Conservation (phyloP, 1,140 invertebrate species). For the Chionoecetes opilio region DNA sequence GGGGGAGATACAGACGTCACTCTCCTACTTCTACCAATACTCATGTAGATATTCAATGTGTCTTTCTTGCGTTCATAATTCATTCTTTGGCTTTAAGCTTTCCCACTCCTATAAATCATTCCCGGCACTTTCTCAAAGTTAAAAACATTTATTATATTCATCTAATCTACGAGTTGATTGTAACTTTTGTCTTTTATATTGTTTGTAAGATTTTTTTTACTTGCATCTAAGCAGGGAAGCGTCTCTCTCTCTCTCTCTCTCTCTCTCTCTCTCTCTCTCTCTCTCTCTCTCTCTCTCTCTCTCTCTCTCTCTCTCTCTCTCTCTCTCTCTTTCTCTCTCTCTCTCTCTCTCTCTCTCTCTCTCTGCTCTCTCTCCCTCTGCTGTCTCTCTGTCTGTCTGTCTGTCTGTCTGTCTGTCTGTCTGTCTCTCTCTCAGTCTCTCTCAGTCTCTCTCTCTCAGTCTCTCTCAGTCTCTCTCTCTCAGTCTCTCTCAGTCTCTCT, state of each 20-base stretch:
- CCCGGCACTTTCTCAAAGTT: neutral
- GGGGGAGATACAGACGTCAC: no score
- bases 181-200: neutral
- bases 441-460: no score
- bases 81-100: neutral
- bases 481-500: neutral
- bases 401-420: no score
- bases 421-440: no score
- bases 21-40: neutral
- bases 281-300: neutral
- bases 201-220: neutral
- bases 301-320: constrained; percentile 16
- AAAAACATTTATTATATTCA: constrained; percentile 15
- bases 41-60: neutral
- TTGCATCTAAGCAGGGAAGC: neutral
- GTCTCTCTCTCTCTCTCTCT: neutral
- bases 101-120: neutral
- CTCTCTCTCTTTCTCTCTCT: neutral
- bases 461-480: neutral
- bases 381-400: no score
- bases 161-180: neutral
- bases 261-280: constrained; percentile 9
- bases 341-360: no score
- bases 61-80: neutral
- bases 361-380: no score